A percentile compares a stretch with the other conserved stretches of the same genome.
Conservation (phyloP, 1,140 invertebrate species). For the Lucilia cuprina region DNA sequence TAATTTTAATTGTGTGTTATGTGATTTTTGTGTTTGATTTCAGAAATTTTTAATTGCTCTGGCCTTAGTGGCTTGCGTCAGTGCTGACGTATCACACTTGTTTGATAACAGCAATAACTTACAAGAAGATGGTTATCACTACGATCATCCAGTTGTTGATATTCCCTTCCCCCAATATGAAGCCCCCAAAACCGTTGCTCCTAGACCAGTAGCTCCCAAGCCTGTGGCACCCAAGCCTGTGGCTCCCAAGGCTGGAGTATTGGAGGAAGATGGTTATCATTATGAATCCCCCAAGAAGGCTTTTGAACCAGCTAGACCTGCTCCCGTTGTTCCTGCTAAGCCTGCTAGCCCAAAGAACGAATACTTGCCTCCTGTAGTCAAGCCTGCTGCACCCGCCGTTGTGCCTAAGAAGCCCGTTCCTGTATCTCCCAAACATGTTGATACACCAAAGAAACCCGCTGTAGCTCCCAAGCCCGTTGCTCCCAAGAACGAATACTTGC, state of each 20-base stretch:
- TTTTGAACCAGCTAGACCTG: slow-evolving; percentile 39
- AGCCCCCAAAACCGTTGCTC: slow-evolving; percentile 35
- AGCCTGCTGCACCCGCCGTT: slow-evolving; percentile 18
- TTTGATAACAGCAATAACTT: slow-evolving; percentile 57
- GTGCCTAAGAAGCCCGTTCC: neutral
- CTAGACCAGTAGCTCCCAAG: neutral
- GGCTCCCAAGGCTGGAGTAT: slow-evolving; percentile 41
- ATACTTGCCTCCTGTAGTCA: slow-evolving; percentile 41
- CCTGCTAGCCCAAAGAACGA: slow-evolving; percentile 29
- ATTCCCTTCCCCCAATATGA: slow-evolving; percentile 42
- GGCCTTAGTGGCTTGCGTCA: slow-evolving; percentile 55
- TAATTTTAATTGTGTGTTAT: neutral
- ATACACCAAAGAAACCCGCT: no score
- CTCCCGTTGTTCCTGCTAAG: slow-evolving; percentile 8
- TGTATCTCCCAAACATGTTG: no score
- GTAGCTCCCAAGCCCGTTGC: neutral
- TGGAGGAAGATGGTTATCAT: slow-evolving; percentile 52
- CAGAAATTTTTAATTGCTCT: slow-evolving; percentile 56
- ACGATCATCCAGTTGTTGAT: slow-evolving; percentile 51
- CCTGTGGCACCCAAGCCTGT: slow-evolving; percentile 21
- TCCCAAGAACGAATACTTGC: neutral
- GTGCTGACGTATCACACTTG: slow-evolving; percentile 58
- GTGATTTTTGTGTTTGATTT: slow-evolving; percentile 31
- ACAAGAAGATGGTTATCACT: slow-evolving; percentile 59
- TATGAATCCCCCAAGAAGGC: slow-evolving; percentile 43